Conservation (phyloP, 2,797 vertebrate genomes). For the Oreochromis grahami region DNA sequence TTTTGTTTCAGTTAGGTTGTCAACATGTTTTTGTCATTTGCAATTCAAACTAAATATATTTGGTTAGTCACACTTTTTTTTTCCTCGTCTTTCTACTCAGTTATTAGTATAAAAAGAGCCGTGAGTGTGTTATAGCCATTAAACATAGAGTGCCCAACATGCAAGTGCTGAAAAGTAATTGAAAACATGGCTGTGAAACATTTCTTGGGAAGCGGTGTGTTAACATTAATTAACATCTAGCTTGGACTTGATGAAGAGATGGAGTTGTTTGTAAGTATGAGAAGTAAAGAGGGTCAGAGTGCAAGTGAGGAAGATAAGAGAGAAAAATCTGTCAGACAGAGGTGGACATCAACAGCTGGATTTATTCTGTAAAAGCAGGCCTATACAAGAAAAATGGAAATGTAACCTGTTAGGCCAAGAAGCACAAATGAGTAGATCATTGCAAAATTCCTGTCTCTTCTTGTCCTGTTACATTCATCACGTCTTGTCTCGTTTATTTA, state of each 20-base stretch:
- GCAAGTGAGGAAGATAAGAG: neutral
- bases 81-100: fast-evolving
- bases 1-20: neutral
- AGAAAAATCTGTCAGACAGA: neutral
- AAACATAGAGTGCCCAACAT: neutral
- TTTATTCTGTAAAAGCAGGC: neutral
- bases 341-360: neutral
- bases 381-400: neutral
- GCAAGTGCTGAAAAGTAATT: neutral
- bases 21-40: neutral
- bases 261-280: neutral
- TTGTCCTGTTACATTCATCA: neutral
- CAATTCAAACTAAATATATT: neutral
- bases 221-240: neutral
- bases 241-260: neutral
- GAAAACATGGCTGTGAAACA: neutral
- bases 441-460: neutral
- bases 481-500: neutral
- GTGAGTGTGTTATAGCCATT: neutral
- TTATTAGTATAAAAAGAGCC: neutral
- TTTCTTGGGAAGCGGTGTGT: neutral
- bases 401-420: neutral
- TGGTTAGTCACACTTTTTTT: neutral
- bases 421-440: neutral
- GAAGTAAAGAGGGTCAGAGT: neutral